Conservation (phyloP, 2,797 vertebrate genomes). For the Eulemur coronatus region DNA sequence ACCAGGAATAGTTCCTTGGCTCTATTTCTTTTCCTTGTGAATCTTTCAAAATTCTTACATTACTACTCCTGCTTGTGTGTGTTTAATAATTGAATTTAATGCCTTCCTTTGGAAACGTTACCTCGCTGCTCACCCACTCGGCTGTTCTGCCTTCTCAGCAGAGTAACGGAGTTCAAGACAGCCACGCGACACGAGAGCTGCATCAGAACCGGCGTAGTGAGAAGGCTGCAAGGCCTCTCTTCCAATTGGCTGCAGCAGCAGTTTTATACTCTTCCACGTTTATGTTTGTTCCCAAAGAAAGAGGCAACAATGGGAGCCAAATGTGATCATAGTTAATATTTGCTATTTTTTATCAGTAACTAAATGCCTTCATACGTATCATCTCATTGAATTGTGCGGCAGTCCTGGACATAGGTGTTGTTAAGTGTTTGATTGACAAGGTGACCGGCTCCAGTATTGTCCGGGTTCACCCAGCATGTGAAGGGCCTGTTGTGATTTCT, state of each 20-base stretch:
- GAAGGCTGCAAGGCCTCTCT: neutral
- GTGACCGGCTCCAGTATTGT: neutral
- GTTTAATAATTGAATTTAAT: slow-evolving; percentile 71
- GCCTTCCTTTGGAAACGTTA: slow-evolving; percentile 42
- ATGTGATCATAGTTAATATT: neutral
- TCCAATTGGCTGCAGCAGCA: neutral
- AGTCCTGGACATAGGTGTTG: neutral
- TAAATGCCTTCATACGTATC: neutral
- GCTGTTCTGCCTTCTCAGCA: slow-evolving; percentile 30
- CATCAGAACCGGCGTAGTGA: neutral
- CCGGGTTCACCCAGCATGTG: neutral
- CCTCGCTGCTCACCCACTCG: slow-evolving; percentile 33
- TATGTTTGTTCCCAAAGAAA: slow-evolving; percentile 23
- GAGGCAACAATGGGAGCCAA: neutral
- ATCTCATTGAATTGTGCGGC: neutral
- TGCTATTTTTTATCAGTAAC: neutral
- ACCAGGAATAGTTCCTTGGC: slow-evolving; percentile 54
- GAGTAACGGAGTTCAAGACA: slow-evolving; percentile 23
- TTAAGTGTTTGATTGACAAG: neutral
- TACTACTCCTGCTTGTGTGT: neutral
- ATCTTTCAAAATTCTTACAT: slow-evolving; percentile 57
- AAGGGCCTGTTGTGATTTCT: neutral
- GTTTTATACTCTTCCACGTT: neutral
- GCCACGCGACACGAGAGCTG: slow-evolving; percentile 19
- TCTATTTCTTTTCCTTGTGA: slow-evolving; percentile 53